These are phyloP conservation scores for Tinamus major DNA, from an alignment of 2,797 vertebrate species.

Conservation along the genomic window DNA sequence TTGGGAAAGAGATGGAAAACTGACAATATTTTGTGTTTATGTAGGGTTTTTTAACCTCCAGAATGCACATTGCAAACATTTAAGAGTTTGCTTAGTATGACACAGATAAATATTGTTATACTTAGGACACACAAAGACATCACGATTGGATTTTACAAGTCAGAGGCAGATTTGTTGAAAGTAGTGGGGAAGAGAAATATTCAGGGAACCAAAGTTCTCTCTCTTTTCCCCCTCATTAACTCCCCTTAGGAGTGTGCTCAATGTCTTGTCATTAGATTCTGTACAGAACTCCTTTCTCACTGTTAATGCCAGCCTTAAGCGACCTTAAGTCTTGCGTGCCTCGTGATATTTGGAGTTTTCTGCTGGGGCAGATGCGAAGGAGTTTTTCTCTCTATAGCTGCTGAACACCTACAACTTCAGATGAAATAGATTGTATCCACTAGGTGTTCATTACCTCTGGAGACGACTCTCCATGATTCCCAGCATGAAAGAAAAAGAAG, in stretches of 20 bases:
- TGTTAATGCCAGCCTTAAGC: not conserved
- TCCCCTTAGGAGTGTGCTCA: not conserved
- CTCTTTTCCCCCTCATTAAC: not conserved
- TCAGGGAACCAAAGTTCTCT: not conserved
- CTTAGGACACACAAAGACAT: not conserved
- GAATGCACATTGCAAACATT: not conserved
- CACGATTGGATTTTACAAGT: not conserved
- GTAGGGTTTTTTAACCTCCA: not conserved
- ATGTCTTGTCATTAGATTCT: not conserved
- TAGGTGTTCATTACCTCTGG: constrained; percentile 21
- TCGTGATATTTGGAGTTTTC: not conserved
- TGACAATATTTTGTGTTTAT: not conserved
- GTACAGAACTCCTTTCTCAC: not conserved
- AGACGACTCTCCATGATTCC: constrained; percentile 14
- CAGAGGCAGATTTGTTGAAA: not conserved
- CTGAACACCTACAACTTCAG: not conserved
- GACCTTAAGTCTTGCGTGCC: not conserved
- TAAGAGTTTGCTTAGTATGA: not conserved
- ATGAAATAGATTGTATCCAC: not conserved
- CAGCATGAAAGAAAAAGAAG: constrained; percentile 5
- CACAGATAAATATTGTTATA: not conserved
- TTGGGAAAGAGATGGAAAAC: not conserved
- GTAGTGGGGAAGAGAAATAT: not conserved
- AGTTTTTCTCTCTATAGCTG: constrained; percentile 1
- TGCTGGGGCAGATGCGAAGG: not conserved